These are phyloP conservation scores for Holothuria glaberrima DNA, from an alignment of 35 echinoderm and acorn worm species.

Conservation along the genomic window DNA sequence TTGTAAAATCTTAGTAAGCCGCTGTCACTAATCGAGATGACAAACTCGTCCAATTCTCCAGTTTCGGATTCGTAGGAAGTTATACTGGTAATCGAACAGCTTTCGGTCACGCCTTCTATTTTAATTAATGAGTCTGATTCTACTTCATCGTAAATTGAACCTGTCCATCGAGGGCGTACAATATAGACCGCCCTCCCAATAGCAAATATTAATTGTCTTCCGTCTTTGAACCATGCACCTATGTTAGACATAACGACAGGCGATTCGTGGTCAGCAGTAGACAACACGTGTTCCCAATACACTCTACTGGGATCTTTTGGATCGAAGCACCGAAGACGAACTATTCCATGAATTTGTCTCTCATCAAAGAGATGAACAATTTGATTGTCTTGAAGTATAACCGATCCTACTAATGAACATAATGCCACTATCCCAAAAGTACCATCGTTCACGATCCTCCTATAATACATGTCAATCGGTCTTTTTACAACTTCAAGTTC, in stretches of 20 bases:
- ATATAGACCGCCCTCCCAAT: not conserved
- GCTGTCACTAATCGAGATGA: not conserved
- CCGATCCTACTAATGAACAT: not conserved
- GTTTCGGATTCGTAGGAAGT: not conserved
- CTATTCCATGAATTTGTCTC: not conserved
- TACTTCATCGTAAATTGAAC: not conserved
- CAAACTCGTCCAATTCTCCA: not conserved
- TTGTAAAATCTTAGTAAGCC: not conserved
- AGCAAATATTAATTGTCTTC: not conserved
- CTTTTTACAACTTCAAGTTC: too few species aligned
- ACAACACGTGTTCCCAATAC: not conserved
- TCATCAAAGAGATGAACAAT: slow-evolving; percentile 9
- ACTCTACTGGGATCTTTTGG: not conserved
- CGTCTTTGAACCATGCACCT: not conserved
- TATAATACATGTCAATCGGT: too few species aligned
- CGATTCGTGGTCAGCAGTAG: not conserved
- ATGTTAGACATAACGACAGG: not conserved
- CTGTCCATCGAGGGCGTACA: not conserved
- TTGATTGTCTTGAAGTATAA: not conserved
- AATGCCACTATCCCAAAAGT: not conserved
- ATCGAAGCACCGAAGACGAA: not conserved
- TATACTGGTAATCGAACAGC: not conserved
- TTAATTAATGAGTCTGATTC: not conserved
- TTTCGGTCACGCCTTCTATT: not conserved
- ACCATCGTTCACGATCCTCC: not conserved